Base-by-base conservation (phyloP, 2,888 invertebrate species). In the Crematogaster levior region DNA sequence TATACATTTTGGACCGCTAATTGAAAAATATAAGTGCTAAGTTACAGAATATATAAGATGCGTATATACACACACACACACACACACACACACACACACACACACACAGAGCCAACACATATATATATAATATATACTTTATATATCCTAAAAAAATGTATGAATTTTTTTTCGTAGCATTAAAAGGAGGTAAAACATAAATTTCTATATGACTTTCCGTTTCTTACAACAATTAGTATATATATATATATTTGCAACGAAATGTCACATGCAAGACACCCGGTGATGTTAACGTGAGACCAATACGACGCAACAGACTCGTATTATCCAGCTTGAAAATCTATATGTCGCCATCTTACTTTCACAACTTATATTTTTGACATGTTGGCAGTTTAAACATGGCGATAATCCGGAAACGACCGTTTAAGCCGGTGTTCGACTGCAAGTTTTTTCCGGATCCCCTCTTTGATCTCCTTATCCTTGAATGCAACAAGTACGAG, bases 331-430 rank as follows among this genome's bases (percentile, higher is more conserved):
- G 77, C n/a, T 63, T 21, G 24, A 46, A 74, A 61, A 81, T 43
- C 37, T 61, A 53, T n/a, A 56, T 46, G 30, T 70, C 56, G 27
- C 65, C 53, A 37, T 65, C 7, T 21, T 37, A 60, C 77, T 85
- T 63, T 83, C 34, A 43, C 51, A 40, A 51, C 15, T 65, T 65
- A 40, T 53, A 53, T 51, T 75, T 65, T 53, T 40, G n/a, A 63
- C 65, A 53, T 21, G 75, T 24, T 37, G 82, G 58, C 46, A 34
- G 77, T 70, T 85, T 72, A 72, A 51, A 12, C 21, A 21, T 9
- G n/a, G 58, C 56, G 68, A 68, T 90, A 90, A 92, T 93, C 90
- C 90, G 91, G 91, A 92, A 93, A 91, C 87, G 89, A 87, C 90
- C 90, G 91, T 92, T 91, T 88, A 84, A 85, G 65, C 74, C 75